These are phyloP conservation scores for Gallinago jamesoni DNA, from an alignment of 2,113 vertebrate genomes.

Conservation along the genomic window DNA sequence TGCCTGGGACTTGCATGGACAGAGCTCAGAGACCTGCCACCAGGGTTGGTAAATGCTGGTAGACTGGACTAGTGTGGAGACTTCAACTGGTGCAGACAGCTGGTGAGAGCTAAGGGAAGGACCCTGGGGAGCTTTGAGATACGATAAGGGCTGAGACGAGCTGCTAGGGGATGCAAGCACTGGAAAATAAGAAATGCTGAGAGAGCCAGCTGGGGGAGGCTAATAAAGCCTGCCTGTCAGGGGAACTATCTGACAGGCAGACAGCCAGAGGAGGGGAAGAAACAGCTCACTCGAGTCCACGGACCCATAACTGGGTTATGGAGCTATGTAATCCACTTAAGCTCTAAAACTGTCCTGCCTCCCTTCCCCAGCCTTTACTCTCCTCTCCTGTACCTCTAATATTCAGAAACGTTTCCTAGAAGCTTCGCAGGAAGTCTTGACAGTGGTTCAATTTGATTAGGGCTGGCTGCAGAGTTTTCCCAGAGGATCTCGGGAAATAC, in stretches of 20 bases:
- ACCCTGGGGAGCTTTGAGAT: background rate
- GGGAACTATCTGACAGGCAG: conserved; percentile 62
- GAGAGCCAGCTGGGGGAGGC: conserved; percentile 33
- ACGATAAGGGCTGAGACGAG: background rate
- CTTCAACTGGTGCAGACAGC: background rate
- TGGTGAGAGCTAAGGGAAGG: background rate
- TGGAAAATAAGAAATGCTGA: conserved; percentile 45
- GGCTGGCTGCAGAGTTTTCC: conserved; percentile 9
- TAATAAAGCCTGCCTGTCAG: conserved; percentile 62
- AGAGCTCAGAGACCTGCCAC: background rate
- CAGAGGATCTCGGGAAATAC: conserved; percentile 5
- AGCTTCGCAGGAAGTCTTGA: conserved; percentile 58
- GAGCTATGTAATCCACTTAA: conserved; percentile 73
- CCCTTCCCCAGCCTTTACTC: conserved; percentile 54
- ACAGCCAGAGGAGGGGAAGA: conserved; percentile 52
- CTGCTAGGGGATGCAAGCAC: conserved; percentile 4
- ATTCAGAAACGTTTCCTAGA: conserved; percentile 50
- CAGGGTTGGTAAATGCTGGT: background rate
- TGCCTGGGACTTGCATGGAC: background rate
- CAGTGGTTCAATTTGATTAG: conserved; percentile 59
- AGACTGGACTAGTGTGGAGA: background rate
- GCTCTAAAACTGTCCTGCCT: conserved; percentile 50
- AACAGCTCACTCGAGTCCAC: conserved; percentile 32
- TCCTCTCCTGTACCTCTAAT: conserved; percentile 47
- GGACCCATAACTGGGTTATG: conserved; percentile 62